Evolutionary conservation across 2,888 invertebrate species (phyloP).

Genomic region (Lochmaea crataegi): DNA sequence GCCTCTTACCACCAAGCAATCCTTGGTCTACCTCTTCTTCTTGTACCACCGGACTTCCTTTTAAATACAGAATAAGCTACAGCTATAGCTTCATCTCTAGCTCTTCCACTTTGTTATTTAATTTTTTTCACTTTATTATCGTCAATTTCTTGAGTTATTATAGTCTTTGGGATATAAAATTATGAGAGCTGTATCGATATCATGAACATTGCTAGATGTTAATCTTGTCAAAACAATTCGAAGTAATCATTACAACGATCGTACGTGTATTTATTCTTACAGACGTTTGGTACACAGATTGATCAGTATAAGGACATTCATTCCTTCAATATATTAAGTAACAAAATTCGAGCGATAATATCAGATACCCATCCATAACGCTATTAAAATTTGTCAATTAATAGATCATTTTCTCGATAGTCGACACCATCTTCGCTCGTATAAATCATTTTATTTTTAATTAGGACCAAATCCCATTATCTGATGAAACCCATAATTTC

Average conservation of each 20-base stretch:
- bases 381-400: constrained; percentile 42
- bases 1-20: too few relatives aligned
- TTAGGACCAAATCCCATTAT: constrained; percentile 42
- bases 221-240: constrained; percentile 9
- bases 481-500: constrained; percentile 44
- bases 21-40: too few relatives aligned
- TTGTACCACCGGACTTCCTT: too few relatives aligned
- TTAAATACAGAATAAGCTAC: too few relatives aligned
- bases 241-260: constrained; percentile 7
- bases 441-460: constrained; percentile 46
- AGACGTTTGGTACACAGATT: constrained; percentile 6
- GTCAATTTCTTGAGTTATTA: too few relatives aligned
- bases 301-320: constrained; percentile 12
- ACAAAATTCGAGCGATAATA: constrained; percentile 9
- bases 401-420: constrained; percentile 39
- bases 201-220: not conserved
- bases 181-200: too few relatives aligned
- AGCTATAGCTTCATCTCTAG: too few relatives aligned
- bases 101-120: too few relatives aligned
- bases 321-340: constrained; percentile 18
- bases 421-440: constrained; percentile 41
- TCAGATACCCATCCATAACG: constrained; percentile 33
- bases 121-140: too few relatives aligned
- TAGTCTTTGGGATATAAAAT: too few relatives aligned
- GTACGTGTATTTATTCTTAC: not conserved